Conservation (phyloP, 35 echinoderm and acorn worm genomes). For the Heliocidaris tuberculata region DNA sequence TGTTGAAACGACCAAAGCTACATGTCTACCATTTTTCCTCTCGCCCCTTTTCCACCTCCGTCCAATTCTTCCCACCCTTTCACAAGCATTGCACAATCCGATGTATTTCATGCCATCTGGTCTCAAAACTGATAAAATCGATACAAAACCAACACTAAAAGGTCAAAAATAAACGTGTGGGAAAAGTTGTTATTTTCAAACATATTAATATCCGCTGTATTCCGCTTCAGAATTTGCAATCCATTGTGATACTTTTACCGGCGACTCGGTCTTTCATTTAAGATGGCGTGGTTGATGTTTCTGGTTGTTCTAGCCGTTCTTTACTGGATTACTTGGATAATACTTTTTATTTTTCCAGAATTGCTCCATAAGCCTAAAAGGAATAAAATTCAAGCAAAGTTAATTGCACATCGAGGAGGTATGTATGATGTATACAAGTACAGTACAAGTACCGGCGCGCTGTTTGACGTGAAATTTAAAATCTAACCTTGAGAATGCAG, state of each 20-base stretch:
- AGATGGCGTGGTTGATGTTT: neutral
- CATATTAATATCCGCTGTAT: neutral
- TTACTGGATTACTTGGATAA: neutral
- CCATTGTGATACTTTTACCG: neutral
- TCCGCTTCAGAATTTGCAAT: neutral
- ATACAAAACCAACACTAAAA: neutral
- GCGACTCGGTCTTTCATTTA: neutral
- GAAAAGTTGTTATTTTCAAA: neutral
- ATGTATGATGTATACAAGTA: neutral
- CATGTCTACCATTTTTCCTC: too few relatives aligned
- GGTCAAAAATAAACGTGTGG: neutral
- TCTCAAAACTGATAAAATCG: neutral
- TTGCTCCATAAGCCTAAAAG: constrained; percentile 78
- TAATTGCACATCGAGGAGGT: constrained; percentile 96
- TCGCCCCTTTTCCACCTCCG: neutral
- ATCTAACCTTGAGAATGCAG: neutral
- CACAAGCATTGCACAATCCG: neutral
- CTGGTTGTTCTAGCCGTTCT: neutral
- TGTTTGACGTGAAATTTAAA: neutral
- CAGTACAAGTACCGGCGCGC: neutral
- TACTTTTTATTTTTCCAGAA: constrained; percentile 75
- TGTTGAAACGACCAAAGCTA: too few relatives aligned
- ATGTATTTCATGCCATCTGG: neutral
- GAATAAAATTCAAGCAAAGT: constrained; percentile 58
- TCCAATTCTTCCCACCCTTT: neutral